phyloP scores from a whole-genome alignment of 2,113 vertebrate species.

The Tympanuchus pallidicinctus region DNA sequence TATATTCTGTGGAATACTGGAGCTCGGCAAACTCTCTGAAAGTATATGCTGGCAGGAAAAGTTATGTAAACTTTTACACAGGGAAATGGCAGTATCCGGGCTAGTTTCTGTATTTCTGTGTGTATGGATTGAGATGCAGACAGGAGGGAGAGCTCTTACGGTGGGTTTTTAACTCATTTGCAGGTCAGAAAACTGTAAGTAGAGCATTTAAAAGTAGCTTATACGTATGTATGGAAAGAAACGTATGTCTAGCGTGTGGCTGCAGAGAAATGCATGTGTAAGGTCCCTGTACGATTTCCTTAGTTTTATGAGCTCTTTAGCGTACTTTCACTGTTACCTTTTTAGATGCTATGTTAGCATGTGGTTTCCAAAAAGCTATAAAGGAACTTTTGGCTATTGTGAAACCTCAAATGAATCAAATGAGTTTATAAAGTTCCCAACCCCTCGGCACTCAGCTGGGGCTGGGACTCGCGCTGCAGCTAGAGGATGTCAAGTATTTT shows the following conservation, averaged over 20 bases:
- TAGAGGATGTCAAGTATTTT: conserved; percentile 65
- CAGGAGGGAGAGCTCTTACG: not conserved
- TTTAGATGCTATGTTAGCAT: conserved; percentile 21
- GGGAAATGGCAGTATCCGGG: conserved; percentile 32
- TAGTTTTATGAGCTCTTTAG: conserved; percentile 41
- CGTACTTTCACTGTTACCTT: conserved; percentile 35
- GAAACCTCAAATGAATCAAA: conserved; percentile 66
- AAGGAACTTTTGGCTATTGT: conserved; percentile 72
- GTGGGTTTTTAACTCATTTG: not conserved
- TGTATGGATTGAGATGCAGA: not conserved
- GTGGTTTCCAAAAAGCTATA: conserved; percentile 66
- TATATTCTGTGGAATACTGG: not conserved
- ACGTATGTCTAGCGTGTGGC: not conserved
- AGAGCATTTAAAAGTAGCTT: not conserved
- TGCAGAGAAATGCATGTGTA: not conserved
- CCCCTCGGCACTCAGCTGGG: conserved; percentile 27
- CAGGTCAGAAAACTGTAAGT: not conserved
- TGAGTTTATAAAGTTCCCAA: conserved; percentile 70
- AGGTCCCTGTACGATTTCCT: conserved; percentile 30
- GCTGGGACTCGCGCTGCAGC: conserved; percentile 50
- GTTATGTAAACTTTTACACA: conserved; percentile 68
- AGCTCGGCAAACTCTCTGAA: not conserved
- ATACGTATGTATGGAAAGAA: not conserved
- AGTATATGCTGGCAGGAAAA: conserved; percentile 29
- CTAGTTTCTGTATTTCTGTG: not conserved